Percentiles rank a stretch among this genome's conserved stretches.
These are phyloP conservation scores for Drosophila neutralis DNA, from an alignment of 2,888 invertebrate genomes.

Conservation along the genomic window DNA sequence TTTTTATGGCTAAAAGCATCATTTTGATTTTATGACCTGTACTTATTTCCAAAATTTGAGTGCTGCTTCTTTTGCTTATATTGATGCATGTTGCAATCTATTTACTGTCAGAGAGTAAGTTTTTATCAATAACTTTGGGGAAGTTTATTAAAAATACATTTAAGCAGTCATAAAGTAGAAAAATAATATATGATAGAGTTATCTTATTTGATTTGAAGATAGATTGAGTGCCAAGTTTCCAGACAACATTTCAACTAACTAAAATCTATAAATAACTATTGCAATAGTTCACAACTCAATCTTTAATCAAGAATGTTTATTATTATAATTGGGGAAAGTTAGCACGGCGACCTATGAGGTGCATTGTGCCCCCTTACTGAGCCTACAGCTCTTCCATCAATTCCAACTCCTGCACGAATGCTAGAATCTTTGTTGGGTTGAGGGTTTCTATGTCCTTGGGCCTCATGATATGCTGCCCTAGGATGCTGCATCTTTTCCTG, in stretches of 20 bases:
- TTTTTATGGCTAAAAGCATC: conserved; percentile 25
- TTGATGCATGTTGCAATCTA: conserved; percentile 23
- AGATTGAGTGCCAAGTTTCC: neutral
- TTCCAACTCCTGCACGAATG: no score
- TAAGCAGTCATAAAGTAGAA: neutral
- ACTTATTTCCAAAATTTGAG: conserved; percentile 19
- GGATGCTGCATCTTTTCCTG: no score
- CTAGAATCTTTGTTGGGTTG: no score
- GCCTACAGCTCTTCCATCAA: no score
- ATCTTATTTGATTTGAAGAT: neutral
- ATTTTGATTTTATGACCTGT: conserved; percentile 52
- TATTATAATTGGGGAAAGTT: no score
- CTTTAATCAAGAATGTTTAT: neutral
- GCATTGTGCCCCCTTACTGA: no score
- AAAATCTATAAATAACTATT: neutral
- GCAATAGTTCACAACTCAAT: neutral
- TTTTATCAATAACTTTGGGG: neutral
- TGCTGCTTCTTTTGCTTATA: neutral
- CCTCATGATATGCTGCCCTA: no score
- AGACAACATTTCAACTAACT: neutral
- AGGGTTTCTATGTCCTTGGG: no score
- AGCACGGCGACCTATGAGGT: no score
- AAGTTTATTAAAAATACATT: neutral
- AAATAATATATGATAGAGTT: neutral
- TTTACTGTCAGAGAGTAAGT: neutral